A percentile compares a stretch with the other conserved stretches of the same genome.
phyloP scores from a whole-genome alignment of 2,113 vertebrate species.

The Cathartes aura region DNA sequence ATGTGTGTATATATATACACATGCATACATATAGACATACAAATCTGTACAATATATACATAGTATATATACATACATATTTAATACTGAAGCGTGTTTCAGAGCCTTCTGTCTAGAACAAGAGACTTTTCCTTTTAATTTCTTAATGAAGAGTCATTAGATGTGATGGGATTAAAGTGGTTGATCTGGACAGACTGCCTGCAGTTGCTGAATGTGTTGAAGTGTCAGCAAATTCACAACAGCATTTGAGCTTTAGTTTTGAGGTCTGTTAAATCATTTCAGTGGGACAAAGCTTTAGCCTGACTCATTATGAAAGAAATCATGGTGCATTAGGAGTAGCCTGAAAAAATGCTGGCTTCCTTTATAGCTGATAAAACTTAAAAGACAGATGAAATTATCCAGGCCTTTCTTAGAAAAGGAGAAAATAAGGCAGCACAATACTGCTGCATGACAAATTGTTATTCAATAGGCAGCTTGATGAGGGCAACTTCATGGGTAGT shows the following conservation, averaged over 20 bases:
- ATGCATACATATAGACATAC: background rate
- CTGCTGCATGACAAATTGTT: background rate
- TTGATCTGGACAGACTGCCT: background rate
- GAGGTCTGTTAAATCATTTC: background rate
- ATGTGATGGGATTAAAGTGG: background rate
- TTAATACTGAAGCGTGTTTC: background rate
- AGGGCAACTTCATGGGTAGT: background rate
- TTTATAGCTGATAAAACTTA: background rate
- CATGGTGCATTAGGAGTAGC: background rate
- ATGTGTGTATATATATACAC: rapidly evolving
- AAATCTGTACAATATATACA: background rate
- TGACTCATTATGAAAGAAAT: background rate
- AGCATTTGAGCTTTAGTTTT: background rate
- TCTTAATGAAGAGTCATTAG: background rate
- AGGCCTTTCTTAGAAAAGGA: background rate
- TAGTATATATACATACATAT: background rate
- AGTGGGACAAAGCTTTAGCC: background rate
- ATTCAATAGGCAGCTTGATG: background rate
- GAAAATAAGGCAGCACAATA: background rate
- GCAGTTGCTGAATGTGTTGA: background rate
- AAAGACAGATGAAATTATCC: background rate
- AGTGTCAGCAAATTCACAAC: conserved; percentile 13
- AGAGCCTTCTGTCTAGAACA: background rate
- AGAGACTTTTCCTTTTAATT: background rate
- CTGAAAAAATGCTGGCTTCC: background rate